Percentiles rank a stretch among this genome's conserved stretches.
Evolutionary conservation across 1,140 invertebrate genomes (phyloP).

Genomic region (Ostrea denselamellosa): DNA sequence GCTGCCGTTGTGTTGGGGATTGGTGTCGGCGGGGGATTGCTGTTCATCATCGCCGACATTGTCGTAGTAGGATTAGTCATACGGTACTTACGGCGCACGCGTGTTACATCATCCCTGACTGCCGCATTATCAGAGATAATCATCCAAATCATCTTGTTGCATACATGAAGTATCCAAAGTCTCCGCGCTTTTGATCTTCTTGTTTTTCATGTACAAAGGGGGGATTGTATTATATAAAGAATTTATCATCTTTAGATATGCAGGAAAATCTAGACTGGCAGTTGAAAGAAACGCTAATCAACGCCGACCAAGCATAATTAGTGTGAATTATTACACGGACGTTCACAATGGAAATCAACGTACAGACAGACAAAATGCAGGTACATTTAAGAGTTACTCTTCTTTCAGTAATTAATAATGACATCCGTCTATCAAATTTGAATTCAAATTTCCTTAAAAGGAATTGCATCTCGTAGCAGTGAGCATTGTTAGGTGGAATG

Average conservation of each 20-base stretch:
- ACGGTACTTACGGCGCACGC: not conserved
- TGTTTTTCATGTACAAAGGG: too few relatives aligned
- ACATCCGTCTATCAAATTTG: too few relatives aligned
- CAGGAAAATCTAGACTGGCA: not conserved
- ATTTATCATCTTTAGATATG: not conserved
- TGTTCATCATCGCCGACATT: not conserved
- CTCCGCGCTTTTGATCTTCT: too few relatives aligned
- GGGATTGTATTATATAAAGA: too few relatives aligned
- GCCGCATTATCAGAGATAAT: too few relatives aligned
- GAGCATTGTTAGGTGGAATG: too few relatives aligned
- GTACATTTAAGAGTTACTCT: not conserved
- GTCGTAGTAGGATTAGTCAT: not conserved
- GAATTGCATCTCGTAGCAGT: too few relatives aligned
- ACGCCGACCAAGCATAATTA: not conserved
- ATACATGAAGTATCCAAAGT: too few relatives aligned
- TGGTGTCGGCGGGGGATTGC: not conserved
- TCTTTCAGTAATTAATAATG: not conserved
- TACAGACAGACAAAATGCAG: not conserved
- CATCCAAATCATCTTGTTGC: too few relatives aligned
- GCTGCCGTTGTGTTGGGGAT: not conserved
- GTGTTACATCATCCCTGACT: too few relatives aligned
- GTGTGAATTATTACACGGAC: slow-evolving; percentile 1
- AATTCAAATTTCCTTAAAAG: too few relatives aligned
- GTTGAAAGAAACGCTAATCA: not conserved
- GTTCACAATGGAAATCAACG: not conserved